These are phyloP conservation scores for Megaceryle maxima DNA, from an alignment of 2,113 vertebrate genomes.

Conservation along the genomic window DNA sequence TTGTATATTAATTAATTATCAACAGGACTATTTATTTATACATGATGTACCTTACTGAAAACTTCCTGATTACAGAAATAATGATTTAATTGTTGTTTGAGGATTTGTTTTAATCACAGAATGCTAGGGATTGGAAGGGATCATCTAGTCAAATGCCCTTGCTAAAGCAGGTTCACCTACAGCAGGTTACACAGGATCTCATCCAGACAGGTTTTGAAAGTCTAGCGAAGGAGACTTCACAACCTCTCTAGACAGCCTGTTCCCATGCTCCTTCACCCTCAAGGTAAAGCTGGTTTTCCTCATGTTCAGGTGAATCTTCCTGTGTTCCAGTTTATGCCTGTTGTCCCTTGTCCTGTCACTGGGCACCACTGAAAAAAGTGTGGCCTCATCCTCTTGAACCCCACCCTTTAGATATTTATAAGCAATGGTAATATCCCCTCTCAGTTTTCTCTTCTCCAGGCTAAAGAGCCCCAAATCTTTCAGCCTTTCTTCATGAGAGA, in stretches of 20 bases:
- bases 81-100: neutral
- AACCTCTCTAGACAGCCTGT: neutral
- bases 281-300: neutral
- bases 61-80: neutral
- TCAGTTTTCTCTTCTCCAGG: neutral
- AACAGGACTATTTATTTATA: neutral
- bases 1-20: neutral
- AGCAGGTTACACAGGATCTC: neutral
- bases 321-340: neutral
- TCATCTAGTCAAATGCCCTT: neutral
- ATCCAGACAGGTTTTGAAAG: neutral
- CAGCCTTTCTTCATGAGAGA: too few species aligned
- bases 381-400: neutral
- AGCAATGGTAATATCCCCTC: neutral
- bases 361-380: neutral
- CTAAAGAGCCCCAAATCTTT: too few species aligned
- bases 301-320: neutral
- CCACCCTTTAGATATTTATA: neutral
- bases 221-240: neutral
- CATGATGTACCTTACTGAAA: neutral
- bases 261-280: neutral
- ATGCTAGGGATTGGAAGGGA: neutral
- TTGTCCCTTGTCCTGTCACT: neutral
- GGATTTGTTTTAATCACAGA: neutral
- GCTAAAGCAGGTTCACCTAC: neutral